phyloP scores from a whole-genome alignment of 2,888 invertebrate species.

The Acheta domesticus region DNA sequence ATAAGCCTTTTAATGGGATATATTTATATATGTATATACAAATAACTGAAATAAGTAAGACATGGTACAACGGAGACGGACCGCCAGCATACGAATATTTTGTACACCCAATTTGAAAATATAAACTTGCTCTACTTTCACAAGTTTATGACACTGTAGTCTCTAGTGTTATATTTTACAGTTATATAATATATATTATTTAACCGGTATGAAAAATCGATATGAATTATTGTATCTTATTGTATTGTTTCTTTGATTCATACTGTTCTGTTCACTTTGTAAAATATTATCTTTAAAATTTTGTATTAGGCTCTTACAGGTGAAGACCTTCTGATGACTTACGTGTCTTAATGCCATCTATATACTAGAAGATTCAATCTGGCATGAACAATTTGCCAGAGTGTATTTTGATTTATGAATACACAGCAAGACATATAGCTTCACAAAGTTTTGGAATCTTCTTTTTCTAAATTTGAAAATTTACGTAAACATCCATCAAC shows the following conservation, averaged over 20 bases:
- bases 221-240: constrained; percentile 36
- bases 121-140: constrained; percentile 1
- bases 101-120: constrained; percentile 18
- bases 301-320: not conserved
- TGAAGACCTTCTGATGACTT: not conserved
- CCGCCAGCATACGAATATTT: constrained; percentile 18
- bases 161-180: constrained; percentile 1
- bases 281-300: constrained; percentile 3
- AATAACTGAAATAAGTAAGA: constrained; percentile 18
- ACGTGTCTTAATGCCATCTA: not conserved
- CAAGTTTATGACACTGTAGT: constrained; percentile 6
- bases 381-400: constrained; percentile 11
- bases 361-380: not conserved
- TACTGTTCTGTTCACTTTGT: not conserved
- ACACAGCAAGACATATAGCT: not conserved
- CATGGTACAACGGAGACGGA: constrained; percentile 18
- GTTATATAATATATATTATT: constrained; percentile 24
- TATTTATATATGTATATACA: constrained; percentile 18
- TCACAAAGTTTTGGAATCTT: not conserved
- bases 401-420: not conserved
- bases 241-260: constrained; percentile 35
- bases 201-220: constrained; percentile 35
- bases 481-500: not conserved
- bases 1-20: constrained; percentile 18
- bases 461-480: constrained; percentile 5